These are phyloP conservation scores for Bubo blakistoni DNA, from an alignment of 2,113 vertebrate species.

Conservation along the genomic window DNA sequence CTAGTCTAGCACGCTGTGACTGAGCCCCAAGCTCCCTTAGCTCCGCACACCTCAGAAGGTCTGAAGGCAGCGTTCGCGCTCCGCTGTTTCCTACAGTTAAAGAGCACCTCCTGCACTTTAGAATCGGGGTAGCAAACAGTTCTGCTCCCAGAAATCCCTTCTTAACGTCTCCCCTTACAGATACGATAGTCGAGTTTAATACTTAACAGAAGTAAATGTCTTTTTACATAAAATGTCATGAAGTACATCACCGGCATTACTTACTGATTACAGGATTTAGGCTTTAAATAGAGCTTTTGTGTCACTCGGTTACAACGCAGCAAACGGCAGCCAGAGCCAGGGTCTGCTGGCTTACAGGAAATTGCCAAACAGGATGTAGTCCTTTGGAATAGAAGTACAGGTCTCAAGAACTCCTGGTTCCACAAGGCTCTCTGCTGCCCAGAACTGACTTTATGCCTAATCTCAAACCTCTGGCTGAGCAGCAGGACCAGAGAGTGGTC, in stretches of 20 bases:
- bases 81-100: neutral
- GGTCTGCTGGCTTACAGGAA: neutral
- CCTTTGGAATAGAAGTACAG: neutral
- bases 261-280: neutral
- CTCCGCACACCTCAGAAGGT: neutral
- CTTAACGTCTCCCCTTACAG: neutral
- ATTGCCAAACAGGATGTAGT: neutral
- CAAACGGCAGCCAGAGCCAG: neutral
- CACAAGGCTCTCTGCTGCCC: neutral
- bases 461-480: neutral
- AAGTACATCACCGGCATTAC: neutral
- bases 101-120: neutral
- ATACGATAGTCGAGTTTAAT: neutral
- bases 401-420: neutral
- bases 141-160: neutral
- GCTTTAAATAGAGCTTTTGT: neutral
- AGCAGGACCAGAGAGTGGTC: neutral
- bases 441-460: neutral
- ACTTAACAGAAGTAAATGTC: neutral
- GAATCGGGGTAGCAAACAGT: neutral
- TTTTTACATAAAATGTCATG: neutral
- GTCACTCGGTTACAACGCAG: neutral
- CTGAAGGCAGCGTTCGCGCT: neutral
- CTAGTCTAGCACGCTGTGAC: accelerated
- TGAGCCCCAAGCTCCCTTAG: neutral